These are phyloP conservation scores for Champsocephalus gunnari DNA, from an alignment of 2,797 vertebrate species.

Conservation along the genomic window DNA sequence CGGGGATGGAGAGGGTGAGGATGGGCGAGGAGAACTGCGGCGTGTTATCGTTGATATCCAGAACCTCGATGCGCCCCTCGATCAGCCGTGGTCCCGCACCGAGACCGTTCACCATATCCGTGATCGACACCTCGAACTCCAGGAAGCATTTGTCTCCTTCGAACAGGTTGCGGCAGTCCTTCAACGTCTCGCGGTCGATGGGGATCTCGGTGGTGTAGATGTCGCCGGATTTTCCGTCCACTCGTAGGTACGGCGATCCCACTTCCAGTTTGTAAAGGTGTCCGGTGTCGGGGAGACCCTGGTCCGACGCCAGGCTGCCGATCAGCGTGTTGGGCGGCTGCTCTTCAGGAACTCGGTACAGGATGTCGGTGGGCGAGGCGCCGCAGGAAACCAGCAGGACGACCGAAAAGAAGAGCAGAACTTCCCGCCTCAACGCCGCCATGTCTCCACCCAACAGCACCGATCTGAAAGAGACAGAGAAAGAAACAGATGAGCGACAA, in stretches of 20 bases:
- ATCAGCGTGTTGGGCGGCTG: slow-evolving; percentile 95
- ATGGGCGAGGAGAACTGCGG: slow-evolving; percentile 96
- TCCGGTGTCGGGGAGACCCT: slow-evolving; percentile 92
- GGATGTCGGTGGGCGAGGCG: slow-evolving; percentile 70
- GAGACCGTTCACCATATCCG: slow-evolving; percentile 89
- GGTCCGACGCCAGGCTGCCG: slow-evolving; percentile 93
- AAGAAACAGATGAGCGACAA: slow-evolving; percentile 19
- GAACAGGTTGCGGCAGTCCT: slow-evolving; percentile 92
- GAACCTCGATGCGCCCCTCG: slow-evolving; percentile 95
- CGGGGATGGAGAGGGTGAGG: slow-evolving; percentile 92
- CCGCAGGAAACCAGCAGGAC: slow-evolving; percentile 58
- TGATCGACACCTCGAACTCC: slow-evolving; percentile 98
- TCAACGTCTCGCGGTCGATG: slow-evolving; percentile 93
- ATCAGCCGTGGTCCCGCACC: slow-evolving; percentile 90
- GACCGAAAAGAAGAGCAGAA: slow-evolving; percentile 53
- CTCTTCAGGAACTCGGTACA: slow-evolving; percentile 93
- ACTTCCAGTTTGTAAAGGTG: slow-evolving; percentile 98
- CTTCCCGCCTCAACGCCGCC: slow-evolving; percentile 64
- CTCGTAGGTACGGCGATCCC: slow-evolving; percentile 92
- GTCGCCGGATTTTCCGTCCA: slow-evolving; percentile 95
- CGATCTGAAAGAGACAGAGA: slow-evolving; percentile 66
- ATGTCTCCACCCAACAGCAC: slow-evolving; percentile 67
- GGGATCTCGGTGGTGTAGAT: slow-evolving; percentile 97
- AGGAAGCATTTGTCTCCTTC: slow-evolving; percentile 91
- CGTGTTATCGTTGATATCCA: slow-evolving; percentile 98